Evolutionary conservation across 2,797 vertebrate species (phyloP), one percentile per base, ranked within the genome.

Genomic region (Miichthys miiuy): DNA sequence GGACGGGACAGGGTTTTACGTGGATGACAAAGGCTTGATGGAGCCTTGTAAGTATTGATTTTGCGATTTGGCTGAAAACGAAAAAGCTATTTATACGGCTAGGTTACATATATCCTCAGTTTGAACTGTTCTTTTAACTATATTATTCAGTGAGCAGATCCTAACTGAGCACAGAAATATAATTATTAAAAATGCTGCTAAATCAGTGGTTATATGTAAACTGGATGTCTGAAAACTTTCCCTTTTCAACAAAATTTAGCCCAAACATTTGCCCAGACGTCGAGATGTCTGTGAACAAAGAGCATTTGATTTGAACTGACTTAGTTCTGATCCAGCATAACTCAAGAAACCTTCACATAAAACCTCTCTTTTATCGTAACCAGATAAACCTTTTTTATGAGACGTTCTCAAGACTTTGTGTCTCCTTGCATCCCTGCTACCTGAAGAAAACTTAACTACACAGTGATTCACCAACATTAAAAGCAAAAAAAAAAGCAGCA

Each of bases 321-420:
- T 23, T 14, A 5, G 30, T 9, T 60, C 6, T 52, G 27, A 57
- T n/a, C 57, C 20, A n/a, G 34, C 5, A 21, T 21, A 27, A 38
- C 21, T 4, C 12, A 47, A 14, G 6, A 46, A 20, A 48, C 6
- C n/a, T 41, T 1, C 42, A 18, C 55, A 57, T 50, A n/a, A 34
- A 73, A 63, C 7, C 0, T 14, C 27, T 48, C 17, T 12, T 21
- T 5, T 34, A 5, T 47, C 4, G 5, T 16, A 11, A 3, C 42
- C 30, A 42, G 38, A 63, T 41, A 64, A 77, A 72, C 23, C 0
- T 42, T 77, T 58, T 27, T 27, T 27, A 56, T 61, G 18, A 62
- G 16, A 21, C 48, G 12, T 30, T 51, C n/a, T 54, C n/a, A 18
- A 57, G 13, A 54, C 25, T 62, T 7, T 56, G 38, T 46, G 48